Evolutionary conservation across 1,140 invertebrate species (phyloP), one percentile per base, ranked within the genome.

Genomic region (Bombus waltoni): DNA sequence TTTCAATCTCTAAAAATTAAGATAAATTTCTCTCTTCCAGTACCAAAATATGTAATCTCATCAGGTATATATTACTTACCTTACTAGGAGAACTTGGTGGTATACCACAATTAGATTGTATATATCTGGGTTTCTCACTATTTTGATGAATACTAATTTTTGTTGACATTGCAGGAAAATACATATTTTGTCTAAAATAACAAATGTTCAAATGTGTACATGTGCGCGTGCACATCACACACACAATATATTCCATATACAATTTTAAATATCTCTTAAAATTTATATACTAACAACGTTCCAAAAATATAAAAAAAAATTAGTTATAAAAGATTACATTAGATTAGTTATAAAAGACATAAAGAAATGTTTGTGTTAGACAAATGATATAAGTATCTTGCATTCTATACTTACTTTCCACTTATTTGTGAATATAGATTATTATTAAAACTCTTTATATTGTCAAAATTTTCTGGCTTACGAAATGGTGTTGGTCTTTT

Each of bases 1-100:
- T 68, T 79, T 91, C 77, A 91, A 83, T 88, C 81, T 91, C 89
- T 91, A 10, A 57, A 82, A 90, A 15, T 57, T 62, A 62, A 66
- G 6, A 66, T 66, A 28, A 44, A 35, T 44, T 70, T 80, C 8
- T 13, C 10, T 62, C 44, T 11, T 32, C 25, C 47, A 35, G 13
- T 65, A 72, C 15, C 35, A n/a, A 32, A 11, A 47, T 18, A 75
- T 53, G 47, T 35, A 77, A 38, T 13, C 22, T 11, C 42, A 8
- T 4, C 44, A 13, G 9, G 3, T 62, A 66, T 22, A 66, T 18
- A 42, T 40, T 22, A 83, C 83, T 88, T 53, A 91, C 89, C 87
- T 88, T 90, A 44, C 76, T 83, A 3, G 89, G 87, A 35, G 85
- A 75, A 35, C 15, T 71, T 62, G 81, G 68, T 71, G 77, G 71